These are phyloP conservation scores for Camponotus pennsylvanicus DNA, from an alignment of 1,140 invertebrate genomes.

Conservation along the genomic window DNA sequence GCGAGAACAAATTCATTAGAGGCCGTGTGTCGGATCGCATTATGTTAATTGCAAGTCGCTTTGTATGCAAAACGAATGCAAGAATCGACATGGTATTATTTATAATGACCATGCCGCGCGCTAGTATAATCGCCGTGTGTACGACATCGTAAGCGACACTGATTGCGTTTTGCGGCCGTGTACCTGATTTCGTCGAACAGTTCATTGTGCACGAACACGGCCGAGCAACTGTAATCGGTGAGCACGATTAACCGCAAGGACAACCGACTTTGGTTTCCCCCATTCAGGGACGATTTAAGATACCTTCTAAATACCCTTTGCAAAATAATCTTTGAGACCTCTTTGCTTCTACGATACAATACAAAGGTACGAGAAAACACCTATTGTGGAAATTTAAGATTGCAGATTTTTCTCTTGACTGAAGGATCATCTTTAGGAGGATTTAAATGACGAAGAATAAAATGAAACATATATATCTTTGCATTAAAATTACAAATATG, in stretches of 20 bases:
- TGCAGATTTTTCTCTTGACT: not conserved
- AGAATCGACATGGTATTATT: constrained; percentile 45
- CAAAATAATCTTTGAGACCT: not conserved
- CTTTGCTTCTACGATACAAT: not conserved
- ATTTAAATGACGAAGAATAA: not conserved
- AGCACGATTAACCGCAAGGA: constrained; percentile 51
- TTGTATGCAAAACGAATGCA: constrained; percentile 45
- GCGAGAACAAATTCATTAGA: constrained; percentile 38
- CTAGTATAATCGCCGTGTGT: constrained; percentile 23
- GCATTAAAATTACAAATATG: not conserved
- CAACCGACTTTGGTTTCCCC: constrained; percentile 23
- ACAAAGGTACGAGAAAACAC: not conserved
- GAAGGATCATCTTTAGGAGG: not conserved
- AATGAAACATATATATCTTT: not conserved
- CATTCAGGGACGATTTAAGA: constrained; percentile 16
- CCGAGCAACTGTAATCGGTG: constrained; percentile 38
- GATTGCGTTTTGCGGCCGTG: constrained; percentile 51
- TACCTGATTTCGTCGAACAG: constrained; percentile 54
- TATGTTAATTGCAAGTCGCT: constrained; percentile 50
- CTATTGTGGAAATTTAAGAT: not conserved
- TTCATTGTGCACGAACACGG: constrained; percentile 25
- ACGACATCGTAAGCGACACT: constrained; percentile 55
- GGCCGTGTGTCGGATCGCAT: constrained; percentile 35
- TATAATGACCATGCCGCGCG: constrained; percentile 34
- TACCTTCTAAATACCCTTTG: not conserved